Conservation (phyloP, 2,888 invertebrate genomes). For the Sinhomidia bicolor region DNA sequence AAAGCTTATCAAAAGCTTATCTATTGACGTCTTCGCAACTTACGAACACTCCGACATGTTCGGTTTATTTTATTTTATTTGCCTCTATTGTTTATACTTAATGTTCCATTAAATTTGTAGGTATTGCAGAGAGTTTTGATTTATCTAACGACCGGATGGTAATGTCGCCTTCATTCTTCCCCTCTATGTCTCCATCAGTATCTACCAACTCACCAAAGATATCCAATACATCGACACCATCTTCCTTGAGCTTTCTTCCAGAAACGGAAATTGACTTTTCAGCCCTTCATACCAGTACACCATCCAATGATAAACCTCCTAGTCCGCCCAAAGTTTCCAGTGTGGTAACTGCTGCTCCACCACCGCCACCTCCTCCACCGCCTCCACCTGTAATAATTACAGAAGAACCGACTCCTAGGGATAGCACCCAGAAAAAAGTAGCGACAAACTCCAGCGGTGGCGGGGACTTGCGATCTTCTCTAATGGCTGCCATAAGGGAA, state of each 20-base stretch:
- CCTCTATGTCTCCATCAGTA: conserved; percentile 38
- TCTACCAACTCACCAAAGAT: background rate
- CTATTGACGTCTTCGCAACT: no score
- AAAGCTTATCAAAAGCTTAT: no score
- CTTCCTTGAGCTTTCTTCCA: conserved; percentile 25
- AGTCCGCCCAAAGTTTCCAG: conserved; percentile 17
- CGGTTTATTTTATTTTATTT: no score
- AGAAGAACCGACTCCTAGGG: conserved; percentile 25
- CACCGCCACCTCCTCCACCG: conserved; percentile 76
- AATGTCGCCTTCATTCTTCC: conserved; percentile 38
- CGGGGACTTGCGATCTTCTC: conserved; percentile 73
- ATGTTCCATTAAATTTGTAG: conserved; percentile 62
- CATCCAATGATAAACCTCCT: background rate
- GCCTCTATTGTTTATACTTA: no score
- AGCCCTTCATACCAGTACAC: conserved; percentile 54
- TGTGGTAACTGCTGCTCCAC: conserved; percentile 10
- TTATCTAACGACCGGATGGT: conserved; percentile 64
- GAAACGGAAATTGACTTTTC: conserved; percentile 24
- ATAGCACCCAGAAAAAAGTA: background rate
- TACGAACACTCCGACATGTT: no score
- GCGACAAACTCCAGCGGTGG: conserved; percentile 19
- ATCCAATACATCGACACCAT: background rate
- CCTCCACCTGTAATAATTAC: conserved; percentile 63
- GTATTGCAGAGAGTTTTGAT: conserved; percentile 76
- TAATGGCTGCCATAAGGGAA: conserved; percentile 80